Base-by-base conservation (phyloP, 2,113 vertebrate genomes). In the Podarcis raffonei region DNA sequence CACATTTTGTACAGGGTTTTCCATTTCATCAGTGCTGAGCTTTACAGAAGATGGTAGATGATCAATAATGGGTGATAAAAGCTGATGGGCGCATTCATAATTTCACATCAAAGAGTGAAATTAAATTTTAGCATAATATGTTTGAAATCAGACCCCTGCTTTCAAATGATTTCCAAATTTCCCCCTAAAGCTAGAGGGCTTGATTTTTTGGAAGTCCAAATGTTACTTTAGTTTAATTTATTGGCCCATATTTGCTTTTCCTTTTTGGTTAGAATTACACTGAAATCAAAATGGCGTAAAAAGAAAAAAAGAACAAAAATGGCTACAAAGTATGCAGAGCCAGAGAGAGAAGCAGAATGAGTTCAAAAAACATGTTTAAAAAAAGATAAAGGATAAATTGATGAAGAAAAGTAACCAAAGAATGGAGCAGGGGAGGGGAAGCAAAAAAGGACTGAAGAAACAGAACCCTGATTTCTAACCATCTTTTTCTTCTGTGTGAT, bases 401-500 rank as follows among this genome's bases (percentile, higher is more conserved):
- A 95, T 95, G 62, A 85, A 92, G 91, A 5, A 84, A 12, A 35
- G 62, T 0, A 8, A 74, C 66, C 75, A 88, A 89, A 90, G 85
- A 23, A 30, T 75, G 22, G 53, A 74, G 18, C 32, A 25, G 48
- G 30, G 59, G 30, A 84, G 15, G 86, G n/a, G 53, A 89, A 87
- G 83, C 91, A 95, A 94, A 87, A 77, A 90, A 87, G 95, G 97
- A 94, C 96, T 95, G 95, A 95, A 95, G 92, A 90, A 96, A 95
- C 94, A 92, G 91, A 96, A 96, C 94, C 95, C 95, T 96, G 95
- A 96, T 94, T 97, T 98, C 96, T 98, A 94, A 98, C 97, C 97
- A 98, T 98, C 97, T 98, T 98, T 98, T 97, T 98, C 97, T 97
- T 98, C 98, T 97, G 96, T 98, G 97, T 98, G 97, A 98, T 98